Base-by-base conservation (phyloP, 2,888 invertebrate genomes). In the Scaptomyza cyrtandrae region DNA sequence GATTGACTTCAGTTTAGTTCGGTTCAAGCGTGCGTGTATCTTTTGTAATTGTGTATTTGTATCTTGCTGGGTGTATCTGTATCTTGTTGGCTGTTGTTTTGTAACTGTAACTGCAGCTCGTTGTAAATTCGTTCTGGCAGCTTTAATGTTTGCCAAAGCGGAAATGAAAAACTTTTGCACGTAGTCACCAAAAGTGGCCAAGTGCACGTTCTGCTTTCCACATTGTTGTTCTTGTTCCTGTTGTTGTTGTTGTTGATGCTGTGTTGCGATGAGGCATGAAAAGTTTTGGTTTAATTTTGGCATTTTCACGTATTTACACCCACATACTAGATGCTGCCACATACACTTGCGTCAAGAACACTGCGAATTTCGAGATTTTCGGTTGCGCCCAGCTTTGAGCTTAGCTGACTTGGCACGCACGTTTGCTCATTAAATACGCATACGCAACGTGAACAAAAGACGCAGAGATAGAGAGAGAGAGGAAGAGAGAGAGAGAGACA, bases 271-370 rank as follows among this genome's bases (percentile, higher is more conserved):
- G 82, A 88, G 86, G 85, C 85, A 86, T 88, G 89, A 86, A 88
- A 88, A 86, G 85, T 86, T 85, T 86, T 77, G 89, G 85, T 87
- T 86, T 88, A 88, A 85, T 88, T 86, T 88, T 79, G 89, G 88
- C 72, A 69, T 69, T 85, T 75, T 61, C 80, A 71, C 76, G 71
- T 76, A 69, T 65, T 75, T 66, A 50, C 65, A 66, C 65, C 53
- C 61, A 61, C 67, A 63, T 71, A 65, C 46, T 50, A 41, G 44
- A 57, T 39, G 24, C 16, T 63, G 9, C 6, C 29, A 64, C 56
- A 72, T 43, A 69, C 84, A 75, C 83, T 80, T 86, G 74, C 62
- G 31, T 44, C 52, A 55, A 24, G 45, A 19, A 27, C 24, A 24
- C 24, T 2, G 45, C 24, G 59, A 56, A 46, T 44, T 56, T 56